Evolutionary conservation across 2,113 vertebrate genomes (phyloP).

Genomic region (Alaudala cheleensis): DNA sequence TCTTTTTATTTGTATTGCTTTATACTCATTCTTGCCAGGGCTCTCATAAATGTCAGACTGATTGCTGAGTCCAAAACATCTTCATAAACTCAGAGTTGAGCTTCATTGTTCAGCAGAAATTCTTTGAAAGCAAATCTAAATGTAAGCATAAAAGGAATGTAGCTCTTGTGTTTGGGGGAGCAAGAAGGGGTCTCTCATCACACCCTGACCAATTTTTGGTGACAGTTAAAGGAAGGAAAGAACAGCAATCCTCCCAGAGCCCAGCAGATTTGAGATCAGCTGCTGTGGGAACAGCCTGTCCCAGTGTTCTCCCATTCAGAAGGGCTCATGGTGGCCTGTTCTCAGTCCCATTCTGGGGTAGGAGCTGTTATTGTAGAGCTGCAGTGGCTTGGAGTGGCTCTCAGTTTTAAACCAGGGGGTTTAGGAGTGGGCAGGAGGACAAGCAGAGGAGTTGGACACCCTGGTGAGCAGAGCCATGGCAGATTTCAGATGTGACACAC

Average conservation of each 20-base stretch:
- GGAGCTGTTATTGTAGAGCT: background rate
- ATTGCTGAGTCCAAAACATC: background rate
- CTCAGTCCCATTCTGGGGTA: fast-evolving
- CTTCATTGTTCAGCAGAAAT: background rate
- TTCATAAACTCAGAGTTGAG: background rate
- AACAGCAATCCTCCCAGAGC: background rate
- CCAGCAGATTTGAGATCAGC: background rate
- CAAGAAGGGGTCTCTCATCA: background rate
- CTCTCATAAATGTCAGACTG: background rate
- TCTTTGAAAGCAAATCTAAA: background rate
- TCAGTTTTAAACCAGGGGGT: fast-evolving
- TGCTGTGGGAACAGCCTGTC: background rate
- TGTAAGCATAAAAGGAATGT: background rate
- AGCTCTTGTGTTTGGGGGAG: background rate
- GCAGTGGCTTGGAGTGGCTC: background rate
- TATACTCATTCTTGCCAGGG: background rate
- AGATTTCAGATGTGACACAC: background rate
- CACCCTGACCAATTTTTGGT: background rate
- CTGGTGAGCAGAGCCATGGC: background rate
- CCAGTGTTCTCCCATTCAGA: fast-evolving
- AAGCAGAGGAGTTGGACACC: fast-evolving
- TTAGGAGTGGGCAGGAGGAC: background rate
- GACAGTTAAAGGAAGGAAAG: background rate
- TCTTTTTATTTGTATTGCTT: background rate
- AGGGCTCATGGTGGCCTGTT: fast-evolving